A percentile compares a stretch with the other conserved stretches of the same genome.
phyloP scores from a whole-genome alignment of 2,113 vertebrate species.

The Hystrix cristata region DNA sequence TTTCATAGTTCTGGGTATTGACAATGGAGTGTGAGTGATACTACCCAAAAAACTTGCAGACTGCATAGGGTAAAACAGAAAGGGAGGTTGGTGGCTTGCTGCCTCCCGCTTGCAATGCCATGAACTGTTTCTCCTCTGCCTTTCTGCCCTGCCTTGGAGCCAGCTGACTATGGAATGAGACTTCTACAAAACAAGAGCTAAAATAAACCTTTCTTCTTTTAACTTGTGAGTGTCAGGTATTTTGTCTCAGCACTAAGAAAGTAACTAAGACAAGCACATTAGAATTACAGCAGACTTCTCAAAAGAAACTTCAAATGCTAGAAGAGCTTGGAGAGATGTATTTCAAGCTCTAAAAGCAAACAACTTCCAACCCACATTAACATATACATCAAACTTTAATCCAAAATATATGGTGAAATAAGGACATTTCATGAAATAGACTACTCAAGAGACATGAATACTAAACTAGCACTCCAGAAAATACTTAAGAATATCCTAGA shows the following conservation, averaged over 20 bases:
- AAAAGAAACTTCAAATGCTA: not conserved
- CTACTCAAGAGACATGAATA: not conserved
- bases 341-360: not conserved
- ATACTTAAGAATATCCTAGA: not conserved
- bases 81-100: not conserved
- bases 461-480: not conserved
- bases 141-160: not conserved
- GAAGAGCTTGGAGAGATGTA: not conserved
- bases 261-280: not conserved
- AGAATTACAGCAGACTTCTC: not conserved
- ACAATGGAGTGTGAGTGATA: not conserved
- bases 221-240: not conserved
- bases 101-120: not conserved
- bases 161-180: not conserved
- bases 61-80: not conserved
- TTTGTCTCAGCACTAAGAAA: not conserved
- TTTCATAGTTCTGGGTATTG: not conserved
- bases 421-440: not conserved
- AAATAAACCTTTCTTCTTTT: not conserved
- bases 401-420: not conserved
- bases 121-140: not conserved
- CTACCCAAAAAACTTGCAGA: not conserved
- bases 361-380: not conserved
- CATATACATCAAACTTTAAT: not conserved
- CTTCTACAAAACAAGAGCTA: not conserved